Conservation (phyloP, 2,797 vertebrate species). For the Gymnodraco acuticeps region DNA sequence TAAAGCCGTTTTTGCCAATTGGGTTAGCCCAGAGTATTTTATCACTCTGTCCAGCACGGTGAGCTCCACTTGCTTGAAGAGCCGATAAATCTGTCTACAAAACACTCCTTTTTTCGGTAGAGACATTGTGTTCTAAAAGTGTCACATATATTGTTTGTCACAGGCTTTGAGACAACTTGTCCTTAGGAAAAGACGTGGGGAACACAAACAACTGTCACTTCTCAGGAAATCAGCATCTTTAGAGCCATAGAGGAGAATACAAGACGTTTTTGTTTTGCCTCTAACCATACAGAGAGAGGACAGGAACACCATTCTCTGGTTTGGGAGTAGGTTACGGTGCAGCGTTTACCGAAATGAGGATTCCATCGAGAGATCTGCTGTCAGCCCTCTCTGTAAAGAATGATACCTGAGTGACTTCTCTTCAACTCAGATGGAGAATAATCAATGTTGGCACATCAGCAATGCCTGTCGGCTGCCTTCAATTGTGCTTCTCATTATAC, state of each 20-base stretch:
- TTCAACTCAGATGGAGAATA: constrained; percentile 47
- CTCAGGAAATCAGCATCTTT: constrained; percentile 60
- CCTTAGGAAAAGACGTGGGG: constrained; percentile 1
- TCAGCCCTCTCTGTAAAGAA: constrained; percentile 49
- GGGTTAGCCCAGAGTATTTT: constrained; percentile 68
- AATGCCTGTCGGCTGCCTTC: constrained; percentile 41
- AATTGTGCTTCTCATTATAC: constrained; percentile 31
- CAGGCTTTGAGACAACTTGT: constrained; percentile 37
- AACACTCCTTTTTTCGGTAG: constrained; percentile 38
- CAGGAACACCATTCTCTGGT: constrained; percentile 20
- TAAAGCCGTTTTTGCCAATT: constrained; percentile 67
- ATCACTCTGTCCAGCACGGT: constrained; percentile 65
- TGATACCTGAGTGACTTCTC: constrained; percentile 53
- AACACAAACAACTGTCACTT: constrained; percentile 53
- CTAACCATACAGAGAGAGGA: constrained; percentile 40
- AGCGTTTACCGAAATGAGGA: constrained; percentile 60
- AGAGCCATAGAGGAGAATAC: constrained; percentile 50
- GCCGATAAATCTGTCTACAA: constrained; percentile 66
- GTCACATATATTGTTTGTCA: constrained; percentile 69
- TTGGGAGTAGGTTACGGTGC: constrained; percentile 44
- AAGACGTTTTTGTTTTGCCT: constrained; percentile 63
- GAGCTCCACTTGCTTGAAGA: constrained; percentile 54
- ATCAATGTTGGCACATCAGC: constrained; percentile 60
- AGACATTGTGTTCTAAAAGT: constrained; percentile 71
- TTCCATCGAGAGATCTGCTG: constrained; percentile 39